Conservation (phyloP, 1,140 invertebrate genomes). For the Ostrea denselamellosa region DNA sequence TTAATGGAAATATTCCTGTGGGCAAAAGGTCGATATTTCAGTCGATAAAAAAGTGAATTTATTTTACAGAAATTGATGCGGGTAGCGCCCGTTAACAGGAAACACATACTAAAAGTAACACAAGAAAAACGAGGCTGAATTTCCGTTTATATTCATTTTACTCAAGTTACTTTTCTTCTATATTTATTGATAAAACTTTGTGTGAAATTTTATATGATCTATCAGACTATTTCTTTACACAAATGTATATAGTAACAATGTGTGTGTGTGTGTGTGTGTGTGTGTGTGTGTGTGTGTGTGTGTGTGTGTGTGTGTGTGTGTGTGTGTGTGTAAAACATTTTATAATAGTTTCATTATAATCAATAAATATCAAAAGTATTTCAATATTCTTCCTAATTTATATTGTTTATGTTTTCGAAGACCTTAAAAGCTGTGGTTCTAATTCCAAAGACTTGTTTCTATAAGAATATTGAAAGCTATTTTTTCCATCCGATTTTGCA, state of each 20-base stretch:
- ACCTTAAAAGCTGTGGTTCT: too few relatives aligned
- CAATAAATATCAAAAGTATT: too few relatives aligned
- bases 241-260: too few relatives aligned
- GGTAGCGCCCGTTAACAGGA: background rate
- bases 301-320: too few relatives aligned
- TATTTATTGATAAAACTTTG: background rate
- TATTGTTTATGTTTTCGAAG: too few relatives aligned
- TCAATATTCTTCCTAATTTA: too few relatives aligned
- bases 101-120: background rate
- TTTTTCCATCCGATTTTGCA: conserved; percentile 17
- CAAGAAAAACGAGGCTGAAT: background rate
- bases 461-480: background rate
- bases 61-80: background rate
- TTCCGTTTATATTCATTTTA: background rate
- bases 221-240: too few relatives aligned
- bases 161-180: background rate
- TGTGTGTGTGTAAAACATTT: too few relatives aligned
- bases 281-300: too few relatives aligned
- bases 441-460: background rate
- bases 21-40: conserved; percentile 21
- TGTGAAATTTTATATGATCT: too few relatives aligned
- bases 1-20: conserved; percentile 22
- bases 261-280: too few relatives aligned
- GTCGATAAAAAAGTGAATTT: background rate
- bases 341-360: too few relatives aligned